Evolutionary conservation across 92 coral and sea anemone genomes (phyloP), one percentile per base, ranked within the genome.

Genomic region (Muricea muricata): DNA sequence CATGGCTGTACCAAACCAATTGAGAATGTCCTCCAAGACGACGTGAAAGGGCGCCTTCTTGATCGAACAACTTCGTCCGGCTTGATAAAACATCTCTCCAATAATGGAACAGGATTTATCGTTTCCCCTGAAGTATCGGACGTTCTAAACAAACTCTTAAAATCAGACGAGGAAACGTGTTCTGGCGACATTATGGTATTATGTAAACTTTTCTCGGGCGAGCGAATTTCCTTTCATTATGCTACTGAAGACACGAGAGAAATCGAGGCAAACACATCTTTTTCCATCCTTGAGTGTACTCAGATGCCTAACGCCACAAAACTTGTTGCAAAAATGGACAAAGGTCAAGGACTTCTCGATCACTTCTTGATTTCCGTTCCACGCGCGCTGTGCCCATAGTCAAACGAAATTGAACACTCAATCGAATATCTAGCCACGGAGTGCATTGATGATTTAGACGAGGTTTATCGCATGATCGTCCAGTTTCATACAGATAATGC

Each of bases 111-210:
- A 8, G 75, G 81, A 3, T 84, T 41, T 60, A 25, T 84, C n/a
- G 86, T 84, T 12, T 85, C 86, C 32, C 78, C 92, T 32, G 90
- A 85, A 54, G 41, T 89, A 21, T 89, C 33, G 31, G 78, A 85
- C 81, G 70, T 89, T 25, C 48, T 86, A 6, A 89, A 89, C 86
- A 89, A 89, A 58, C 55, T 89, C 18, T 85, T 89, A 4, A 67
- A 79, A n/a, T n/a, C n/a, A n/a, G n/a, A n/a, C n/a, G n/a, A n/a
- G n/a, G n/a, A n/a, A n/a, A n/a, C n/a, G n/a, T 45, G 85, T 12
- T 74, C 85, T n/a, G 89, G 91, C 11, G 91, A 88, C 23, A 55
- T 78, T 10, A 61, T 75, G 58, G 52, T 79, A 3, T 39, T 80
- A 7, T 83, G 35, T 47, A n/a, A n/a, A n/a, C n/a, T n/a, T n/a